These are phyloP conservation scores for Megaceryle maxima DNA, from an alignment of 2,113 vertebrate genomes.

Conservation along the genomic window DNA sequence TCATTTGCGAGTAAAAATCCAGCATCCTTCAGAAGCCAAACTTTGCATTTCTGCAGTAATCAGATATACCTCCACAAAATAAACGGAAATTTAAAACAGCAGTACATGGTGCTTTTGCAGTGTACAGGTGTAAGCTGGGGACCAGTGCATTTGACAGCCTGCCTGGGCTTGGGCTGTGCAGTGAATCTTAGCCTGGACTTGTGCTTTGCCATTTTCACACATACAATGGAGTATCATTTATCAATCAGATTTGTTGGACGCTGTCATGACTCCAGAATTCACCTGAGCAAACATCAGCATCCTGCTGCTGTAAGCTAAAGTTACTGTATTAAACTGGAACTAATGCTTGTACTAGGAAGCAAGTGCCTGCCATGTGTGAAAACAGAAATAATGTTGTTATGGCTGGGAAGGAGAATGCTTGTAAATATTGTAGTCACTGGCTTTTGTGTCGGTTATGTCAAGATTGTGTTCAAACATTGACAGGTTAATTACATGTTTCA, in stretches of 20 bases:
- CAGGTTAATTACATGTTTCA: slow-evolving; percentile 77
- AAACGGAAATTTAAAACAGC: neutral
- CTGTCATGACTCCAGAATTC: neutral
- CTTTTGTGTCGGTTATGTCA: slow-evolving; percentile 61
- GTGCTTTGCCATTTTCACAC: neutral
- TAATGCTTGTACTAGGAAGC: slow-evolving; percentile 31
- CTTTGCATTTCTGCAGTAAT: neutral
- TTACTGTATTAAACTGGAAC: slow-evolving; percentile 24
- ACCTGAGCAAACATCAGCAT: slow-evolving; percentile 29
- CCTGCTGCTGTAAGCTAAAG: slow-evolving; percentile 23
- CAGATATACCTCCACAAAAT: neutral
- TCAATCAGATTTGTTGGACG: neutral
- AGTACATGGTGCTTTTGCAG: neutral
- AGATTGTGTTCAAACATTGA: slow-evolving; percentile 69
- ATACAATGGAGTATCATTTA: fast-evolving
- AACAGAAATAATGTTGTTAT: slow-evolving; percentile 63
- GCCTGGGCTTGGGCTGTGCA: neutral
- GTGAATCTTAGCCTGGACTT: neutral
- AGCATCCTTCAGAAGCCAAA: neutral
- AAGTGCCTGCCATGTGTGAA: slow-evolving; percentile 48
- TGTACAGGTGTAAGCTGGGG: neutral
- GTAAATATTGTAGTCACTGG: slow-evolving; percentile 72
- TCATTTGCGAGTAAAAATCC: neutral
- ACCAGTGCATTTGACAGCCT: neutral
- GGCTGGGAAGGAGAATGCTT: slow-evolving; percentile 20